Evolutionary conservation across 2,888 invertebrate genomes (phyloP), one percentile per base, ranked within the genome.

Genomic region (Epistrophe eligans): DNA sequence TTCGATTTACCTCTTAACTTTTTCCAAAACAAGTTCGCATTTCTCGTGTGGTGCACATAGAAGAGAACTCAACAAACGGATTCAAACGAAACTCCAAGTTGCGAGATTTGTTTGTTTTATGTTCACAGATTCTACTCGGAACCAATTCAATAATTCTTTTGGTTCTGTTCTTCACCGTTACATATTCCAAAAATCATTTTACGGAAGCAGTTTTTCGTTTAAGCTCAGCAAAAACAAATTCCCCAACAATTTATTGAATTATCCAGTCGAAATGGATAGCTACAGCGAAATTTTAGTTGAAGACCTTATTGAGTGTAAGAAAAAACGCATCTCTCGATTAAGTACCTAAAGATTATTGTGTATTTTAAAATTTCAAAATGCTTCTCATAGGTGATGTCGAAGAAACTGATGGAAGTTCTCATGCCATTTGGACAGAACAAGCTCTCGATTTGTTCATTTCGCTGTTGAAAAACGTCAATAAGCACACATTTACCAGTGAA

Each of bases 381-480:
- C 6, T n/a, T 28, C 9, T 9, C 19, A n/a, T 24, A 87, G 87
- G 50, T 43, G 76, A 76, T 38, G 28, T 40, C 7, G 83, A 79
- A 24, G 83, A 87, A 38, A 43, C 38, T 11, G 32, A 24, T 1
- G 52, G 55, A 8, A 28, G 17, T 15, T 10, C 76, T 3, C 52
- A 74, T n/a, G 66, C 87, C 4, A 52, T 48, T 38, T 87, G 87
- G 87, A 79, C 87, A 10, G 87, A 87, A 62, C 79, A 83, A 50
- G 87, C 87, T 3, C 60, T 87, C 2, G 87, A 87, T 72, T n/a
- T 77, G 17, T 83, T 87, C 10, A 87, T 87, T 52, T 87, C 87
- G 1, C 50, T 55, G 60, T 57, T 87, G 5, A 79, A 87, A 67
- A 83, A 72, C 38, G 72, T 66, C 11, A 82, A 72, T 3, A 58